Base-by-base conservation (phyloP, 2,888 invertebrate genomes). In the Chorisops tibialis region DNA sequence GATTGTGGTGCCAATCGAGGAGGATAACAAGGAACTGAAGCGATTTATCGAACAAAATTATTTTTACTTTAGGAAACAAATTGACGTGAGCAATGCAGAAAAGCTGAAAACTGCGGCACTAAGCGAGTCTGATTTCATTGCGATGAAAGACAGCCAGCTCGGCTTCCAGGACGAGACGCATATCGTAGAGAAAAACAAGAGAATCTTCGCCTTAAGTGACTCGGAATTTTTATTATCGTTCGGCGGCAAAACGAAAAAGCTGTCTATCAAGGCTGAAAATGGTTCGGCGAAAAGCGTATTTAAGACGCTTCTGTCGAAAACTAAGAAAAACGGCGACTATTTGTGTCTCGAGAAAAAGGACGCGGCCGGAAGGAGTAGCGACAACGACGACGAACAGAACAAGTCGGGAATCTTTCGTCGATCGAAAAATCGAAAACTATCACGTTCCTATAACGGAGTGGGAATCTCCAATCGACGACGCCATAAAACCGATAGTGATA, bases 21-120 rank as follows among this genome's bases (percentile, higher is more conserved):
- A 78, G 64, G 78, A 78, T 64, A 77, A 78, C 69, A 76, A 75
- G 63, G 78, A 78, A 63, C 67, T 78, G 45, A 78, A 78, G 63
- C 75, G 78, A 19, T 74, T 78, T 35, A 78, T 78, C 63, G 78
- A 78, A 63, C 76, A 78, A 62, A 78, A 78, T 63, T 78, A 76
- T 67, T 69, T 78, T 66, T 78, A 75, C 67, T 78, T 71, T 63
- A 73, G 74, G 60, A 66, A 74, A 64, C 78, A 78, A 66, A 70
- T 69, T 3, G 68, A 64, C 1, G 65, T 61, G 39, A 45, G 50
- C n/a, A 64, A 59, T 59, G 43, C 47, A 39, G 64, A 65, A 3
- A 67, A 70, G 4, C 65, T 69, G 37, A 75, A 73, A 61, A 73
- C 71, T 61, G 71, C 77, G 1, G 78, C 78, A 3, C 65, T 75